Conservation (phyloP, 2,797 vertebrate genomes). For the Rhinoraja longicauda region DNA sequence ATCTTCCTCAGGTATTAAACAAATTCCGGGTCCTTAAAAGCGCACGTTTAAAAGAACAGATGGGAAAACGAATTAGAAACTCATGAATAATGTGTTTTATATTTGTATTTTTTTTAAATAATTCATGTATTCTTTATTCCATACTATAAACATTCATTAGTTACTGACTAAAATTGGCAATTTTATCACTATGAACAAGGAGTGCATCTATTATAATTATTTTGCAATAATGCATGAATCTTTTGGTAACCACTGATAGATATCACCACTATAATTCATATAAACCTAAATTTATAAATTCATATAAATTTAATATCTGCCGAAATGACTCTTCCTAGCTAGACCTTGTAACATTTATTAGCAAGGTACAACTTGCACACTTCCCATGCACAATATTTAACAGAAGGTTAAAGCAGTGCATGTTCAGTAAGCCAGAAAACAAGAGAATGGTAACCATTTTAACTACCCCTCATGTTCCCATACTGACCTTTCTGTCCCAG, state of each 20-base stretch:
- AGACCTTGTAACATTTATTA: no score
- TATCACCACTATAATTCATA: background rate
- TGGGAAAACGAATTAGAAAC: background rate
- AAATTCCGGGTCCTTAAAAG: background rate
- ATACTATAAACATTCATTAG: background rate
- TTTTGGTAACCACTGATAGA: background rate
- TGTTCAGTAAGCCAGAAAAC: background rate
- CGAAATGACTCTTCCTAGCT: background rate
- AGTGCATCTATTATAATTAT: background rate
- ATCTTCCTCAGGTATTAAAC: background rate
- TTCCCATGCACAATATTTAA: background rate
- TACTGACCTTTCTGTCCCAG: no score
- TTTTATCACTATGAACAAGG: background rate
- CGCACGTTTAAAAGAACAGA: background rate
- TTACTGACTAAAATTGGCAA: background rate
- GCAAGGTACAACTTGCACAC: no score
- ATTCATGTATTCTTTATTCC: background rate
- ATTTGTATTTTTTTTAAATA: background rate
- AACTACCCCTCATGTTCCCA: no score
- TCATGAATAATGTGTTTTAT: background rate
- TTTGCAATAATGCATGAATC: background rate
- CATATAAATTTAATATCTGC: background rate
- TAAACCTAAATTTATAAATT: no score
- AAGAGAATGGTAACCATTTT: no score
- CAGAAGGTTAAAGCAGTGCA: background rate